These are phyloP conservation scores for Notothenia rossii DNA, from an alignment of 2,113 vertebrate genomes.

Conservation along the genomic window DNA sequence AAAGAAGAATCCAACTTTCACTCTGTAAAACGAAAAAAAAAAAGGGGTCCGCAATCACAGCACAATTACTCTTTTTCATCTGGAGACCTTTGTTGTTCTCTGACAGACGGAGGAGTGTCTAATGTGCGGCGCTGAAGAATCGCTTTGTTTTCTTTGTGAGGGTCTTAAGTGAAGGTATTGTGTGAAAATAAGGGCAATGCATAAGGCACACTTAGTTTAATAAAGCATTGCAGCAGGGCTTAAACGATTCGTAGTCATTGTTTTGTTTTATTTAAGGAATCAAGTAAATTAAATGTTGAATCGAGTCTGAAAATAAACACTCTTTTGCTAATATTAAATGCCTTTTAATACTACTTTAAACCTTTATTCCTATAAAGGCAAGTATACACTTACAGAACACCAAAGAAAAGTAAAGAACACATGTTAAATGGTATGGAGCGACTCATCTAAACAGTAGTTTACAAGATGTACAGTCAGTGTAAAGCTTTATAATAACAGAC, in stretches of 20 bases:
- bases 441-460: too few species aligned
- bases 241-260: constrained; percentile 10
- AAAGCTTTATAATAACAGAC: too few species aligned
- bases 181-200: constrained; percentile 11
- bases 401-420: too few species aligned
- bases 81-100: constrained; percentile 38
- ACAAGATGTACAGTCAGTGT: too few species aligned
- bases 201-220: constrained; percentile 9
- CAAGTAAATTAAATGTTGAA: constrained; percentile 22
- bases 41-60: constrained; percentile 41
- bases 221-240: not conserved
- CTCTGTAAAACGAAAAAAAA: constrained; percentile 35
- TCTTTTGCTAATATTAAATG: too few species aligned
- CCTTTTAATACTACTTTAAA: too few species aligned
- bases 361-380: too few species aligned
- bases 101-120: constrained; percentile 33
- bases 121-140: not conserved
- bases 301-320: not conserved
- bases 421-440: too few species aligned
- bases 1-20: constrained; percentile 68
- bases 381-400: too few species aligned
- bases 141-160: constrained; percentile 26
- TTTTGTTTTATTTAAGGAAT: not conserved
- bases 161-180: constrained; percentile 21
- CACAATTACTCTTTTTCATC: constrained; percentile 63